Percentiles rank a stretch among this genome's conserved stretches.
Evolutionary conservation across 2,113 vertebrate species (phyloP).

Genomic region (Athene noctua): DNA sequence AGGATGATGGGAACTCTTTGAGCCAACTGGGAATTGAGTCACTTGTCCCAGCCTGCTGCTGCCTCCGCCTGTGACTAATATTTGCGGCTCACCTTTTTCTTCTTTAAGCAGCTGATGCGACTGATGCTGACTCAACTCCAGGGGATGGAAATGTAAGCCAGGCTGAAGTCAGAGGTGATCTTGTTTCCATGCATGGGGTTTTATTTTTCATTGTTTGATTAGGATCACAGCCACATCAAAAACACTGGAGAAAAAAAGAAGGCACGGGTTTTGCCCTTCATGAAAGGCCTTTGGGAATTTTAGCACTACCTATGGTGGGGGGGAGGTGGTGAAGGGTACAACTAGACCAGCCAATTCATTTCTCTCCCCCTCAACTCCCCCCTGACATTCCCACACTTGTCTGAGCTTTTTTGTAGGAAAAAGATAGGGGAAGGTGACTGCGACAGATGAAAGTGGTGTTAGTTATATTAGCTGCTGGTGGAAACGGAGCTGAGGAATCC

Average conservation of each 20-base stretch:
- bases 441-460: constrained; percentile 30
- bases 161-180: constrained; percentile 51
- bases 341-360: background rate
- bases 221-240: constrained; percentile 6
- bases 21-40: constrained; percentile 45
- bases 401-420: background rate
- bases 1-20: background rate
- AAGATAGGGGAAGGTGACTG: constrained; percentile 46
- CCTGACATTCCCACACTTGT: background rate
- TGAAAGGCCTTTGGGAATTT: background rate
- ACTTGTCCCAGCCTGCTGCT: constrained; percentile 41
- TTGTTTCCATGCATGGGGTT: background rate
- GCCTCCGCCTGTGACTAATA: constrained; percentile 49
- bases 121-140: constrained; percentile 57
- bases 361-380: background rate
- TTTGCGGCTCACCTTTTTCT: constrained; percentile 40
- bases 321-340: background rate
- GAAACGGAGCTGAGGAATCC: constrained; percentile 21
- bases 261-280: background rate
- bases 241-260: background rate
- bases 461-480: constrained; percentile 42
- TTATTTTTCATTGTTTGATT: constrained; percentile 38
- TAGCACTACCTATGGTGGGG: background rate
- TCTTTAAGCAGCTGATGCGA: background rate
- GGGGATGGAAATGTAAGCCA: constrained; percentile 26